Percentiles rank a stretch among this genome's conserved stretches.
Conservation (phyloP, 2,797 vertebrate genomes). For the Orestias chungarensis region DNA sequence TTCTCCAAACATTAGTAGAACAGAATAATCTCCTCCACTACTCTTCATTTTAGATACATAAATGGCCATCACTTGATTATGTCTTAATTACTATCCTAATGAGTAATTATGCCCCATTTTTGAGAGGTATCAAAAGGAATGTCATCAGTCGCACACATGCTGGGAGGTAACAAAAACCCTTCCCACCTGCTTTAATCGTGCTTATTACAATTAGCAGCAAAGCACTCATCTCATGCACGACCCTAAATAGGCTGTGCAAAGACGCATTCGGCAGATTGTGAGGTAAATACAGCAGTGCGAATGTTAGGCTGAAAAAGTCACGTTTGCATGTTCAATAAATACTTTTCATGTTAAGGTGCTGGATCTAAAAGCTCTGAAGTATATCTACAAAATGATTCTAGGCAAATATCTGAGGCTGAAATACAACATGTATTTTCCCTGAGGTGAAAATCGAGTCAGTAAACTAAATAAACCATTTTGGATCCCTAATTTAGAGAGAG, state of each 20-base stretch:
- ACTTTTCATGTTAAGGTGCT: neutral
- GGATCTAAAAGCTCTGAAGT: conserved; percentile 11
- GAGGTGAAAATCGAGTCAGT: too few relatives aligned
- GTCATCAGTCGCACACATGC: conserved; percentile 36
- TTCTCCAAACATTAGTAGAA: conserved; percentile 17
- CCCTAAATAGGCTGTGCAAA: conserved; percentile 10
- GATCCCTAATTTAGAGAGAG: neutral
- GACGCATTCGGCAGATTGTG: neutral
- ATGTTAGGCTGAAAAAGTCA: neutral
- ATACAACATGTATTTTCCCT: conserved; percentile 6
- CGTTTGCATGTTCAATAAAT: neutral
- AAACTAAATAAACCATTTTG: neutral
- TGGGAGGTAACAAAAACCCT: conserved; percentile 25
- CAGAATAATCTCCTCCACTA: conserved; percentile 14
- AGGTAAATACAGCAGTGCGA: conserved; percentile 15
- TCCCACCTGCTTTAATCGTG: conserved; percentile 31
- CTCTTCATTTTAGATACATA: conserved; percentile 43
- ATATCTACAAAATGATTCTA: conserved; percentile 19
- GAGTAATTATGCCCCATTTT: conserved; percentile 48
- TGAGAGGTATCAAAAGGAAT: conserved; percentile 45
- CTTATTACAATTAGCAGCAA: conserved; percentile 46
- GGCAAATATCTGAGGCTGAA: conserved; percentile 27
- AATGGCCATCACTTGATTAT: conserved; percentile 34
- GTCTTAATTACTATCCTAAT: conserved; percentile 54
- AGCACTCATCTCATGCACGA: neutral